Base-by-base conservation (phyloP, 2,888 invertebrate species). In the Lasioglossum morio region DNA sequence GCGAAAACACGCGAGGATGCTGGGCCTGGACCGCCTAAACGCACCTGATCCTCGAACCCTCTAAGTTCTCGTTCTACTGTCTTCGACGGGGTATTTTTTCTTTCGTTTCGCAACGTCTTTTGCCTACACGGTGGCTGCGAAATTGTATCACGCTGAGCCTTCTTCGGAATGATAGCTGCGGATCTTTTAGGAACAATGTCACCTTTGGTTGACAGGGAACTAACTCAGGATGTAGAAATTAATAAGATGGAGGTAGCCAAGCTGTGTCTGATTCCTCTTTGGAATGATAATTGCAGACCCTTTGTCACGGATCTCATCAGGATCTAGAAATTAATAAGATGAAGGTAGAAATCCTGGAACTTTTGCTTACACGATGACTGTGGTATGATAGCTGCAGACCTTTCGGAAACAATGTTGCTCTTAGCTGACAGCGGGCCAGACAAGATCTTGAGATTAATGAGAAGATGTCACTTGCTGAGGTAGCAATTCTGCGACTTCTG, bases 1-100 rank as follows among this genome's bases (percentile, higher is more conserved):
- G 87, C 89, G 90, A 90, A 85, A 91, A 90, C 89, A 90, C 89
- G 90, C 87, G 88, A 91, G 82, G 85, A n/a, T 85, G 85, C 88
- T 72, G n/a, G 88, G 84, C 86, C 76, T 0, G 88, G 81, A 19
- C 75, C 76, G 85, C 75, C 88, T 87, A 87, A 87, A 89, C 87
- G 86, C 89, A 81, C 83, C 86, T 85, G 84, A 88, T 87, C 81
- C 73, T 77, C 88, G 72, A 74, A 74, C 78, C 80, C 57, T 75
- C 81, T 82, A 81, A 82, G 69, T 69, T 63, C 37, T 72, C 60
- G 69, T 4, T 27, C 60, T 23, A 19, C 19, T 63, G 57, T 27
- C 60, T 14, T 23, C 16, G 27, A 23, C 12, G n/a, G 53, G 5
- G 12, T 23, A 14, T 23, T 53, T 30, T 40, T 40, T 70, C 12